These are phyloP conservation scores for Ichneumoninae sp. DNA, from an alignment of 2,888 invertebrate species.

Conservation along the genomic window DNA sequence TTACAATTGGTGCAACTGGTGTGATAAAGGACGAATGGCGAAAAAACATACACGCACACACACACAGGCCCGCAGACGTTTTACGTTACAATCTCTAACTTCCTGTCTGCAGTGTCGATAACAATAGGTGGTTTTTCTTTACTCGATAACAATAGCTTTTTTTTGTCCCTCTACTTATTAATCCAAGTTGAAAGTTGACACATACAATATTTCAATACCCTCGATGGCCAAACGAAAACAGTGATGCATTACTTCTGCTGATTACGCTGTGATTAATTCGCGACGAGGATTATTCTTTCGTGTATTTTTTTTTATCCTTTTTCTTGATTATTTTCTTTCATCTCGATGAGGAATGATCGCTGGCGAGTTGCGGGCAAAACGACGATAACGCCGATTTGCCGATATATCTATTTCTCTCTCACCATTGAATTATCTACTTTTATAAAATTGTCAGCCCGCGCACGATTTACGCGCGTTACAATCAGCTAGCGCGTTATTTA, in stretches of 20 bases:
- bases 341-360: conserved; percentile 4
- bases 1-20: conserved; percentile 47
- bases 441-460: conserved; percentile 62
- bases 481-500: conserved; percentile 62
- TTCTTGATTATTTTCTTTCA: conserved; percentile 11
- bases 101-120: conserved; percentile 37
- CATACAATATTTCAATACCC: conserved; percentile 58
- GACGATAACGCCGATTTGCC: conserved; percentile 24
- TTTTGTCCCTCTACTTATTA: conserved; percentile 50
- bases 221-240: conserved; percentile 47
- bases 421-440: conserved; percentile 57
- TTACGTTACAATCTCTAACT: conserved; percentile 24
- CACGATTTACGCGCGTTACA: conserved; percentile 48
- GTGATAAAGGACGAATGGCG: conserved; percentile 35
- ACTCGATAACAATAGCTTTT: conserved; percentile 53
- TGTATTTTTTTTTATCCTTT: background rate
- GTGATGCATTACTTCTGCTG: conserved; percentile 45
- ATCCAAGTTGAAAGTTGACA: conserved; percentile 58
- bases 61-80: conserved; percentile 26
- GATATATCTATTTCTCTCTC: conserved; percentile 39
- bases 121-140: conserved; percentile 43
- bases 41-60: conserved; percentile 26
- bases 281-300: conserved; percentile 43
- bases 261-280: conserved; percentile 35
- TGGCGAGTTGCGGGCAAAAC: conserved; percentile 31